Percentiles rank a stretch among this genome's conserved stretches.
Evolutionary conservation across 2,797 vertebrate genomes (phyloP).

Genomic region (Tauraco hartlaubi): DNA sequence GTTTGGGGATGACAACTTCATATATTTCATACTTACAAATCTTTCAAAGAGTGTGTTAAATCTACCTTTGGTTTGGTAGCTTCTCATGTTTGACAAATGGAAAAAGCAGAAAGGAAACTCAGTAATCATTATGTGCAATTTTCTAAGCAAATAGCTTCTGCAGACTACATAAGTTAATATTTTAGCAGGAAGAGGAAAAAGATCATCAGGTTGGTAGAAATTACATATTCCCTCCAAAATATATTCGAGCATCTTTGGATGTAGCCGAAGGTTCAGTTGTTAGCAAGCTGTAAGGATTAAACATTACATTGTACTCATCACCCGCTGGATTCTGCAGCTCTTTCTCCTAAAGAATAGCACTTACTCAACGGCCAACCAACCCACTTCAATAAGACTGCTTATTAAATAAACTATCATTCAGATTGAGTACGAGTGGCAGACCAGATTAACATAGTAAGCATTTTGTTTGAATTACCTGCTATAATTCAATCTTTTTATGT

Average conservation of each 20-base stretch:
- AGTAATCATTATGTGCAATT: neutral
- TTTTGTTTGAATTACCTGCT: constrained; percentile 24
- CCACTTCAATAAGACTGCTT: neutral
- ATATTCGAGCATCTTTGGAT: neutral
- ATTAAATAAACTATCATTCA: constrained; percentile 34
- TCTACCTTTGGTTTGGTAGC: neutral
- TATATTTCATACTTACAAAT: neutral
- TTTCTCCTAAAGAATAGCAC: neutral
- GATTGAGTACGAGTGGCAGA: neutral
- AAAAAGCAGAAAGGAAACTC: neutral
- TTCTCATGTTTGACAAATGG: neutral
- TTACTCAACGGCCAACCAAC: neutral
- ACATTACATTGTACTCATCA: neutral
- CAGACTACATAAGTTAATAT: neutral
- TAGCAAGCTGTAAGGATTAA: neutral
- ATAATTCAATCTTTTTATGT: constrained; percentile 13
- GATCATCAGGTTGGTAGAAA: neutral
- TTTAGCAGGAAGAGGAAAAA: neutral
- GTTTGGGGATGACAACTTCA: neutral
- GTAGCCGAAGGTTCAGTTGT: neutral
- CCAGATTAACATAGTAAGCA: neutral
- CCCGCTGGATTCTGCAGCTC: neutral
- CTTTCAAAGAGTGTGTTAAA: neutral
- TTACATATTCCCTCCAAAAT: neutral
- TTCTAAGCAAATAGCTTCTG: neutral